Evolutionary conservation across 1,140 invertebrate genomes (phyloP), one percentile per base, ranked within the genome.

Genomic region (Triops cancriformis): DNA sequence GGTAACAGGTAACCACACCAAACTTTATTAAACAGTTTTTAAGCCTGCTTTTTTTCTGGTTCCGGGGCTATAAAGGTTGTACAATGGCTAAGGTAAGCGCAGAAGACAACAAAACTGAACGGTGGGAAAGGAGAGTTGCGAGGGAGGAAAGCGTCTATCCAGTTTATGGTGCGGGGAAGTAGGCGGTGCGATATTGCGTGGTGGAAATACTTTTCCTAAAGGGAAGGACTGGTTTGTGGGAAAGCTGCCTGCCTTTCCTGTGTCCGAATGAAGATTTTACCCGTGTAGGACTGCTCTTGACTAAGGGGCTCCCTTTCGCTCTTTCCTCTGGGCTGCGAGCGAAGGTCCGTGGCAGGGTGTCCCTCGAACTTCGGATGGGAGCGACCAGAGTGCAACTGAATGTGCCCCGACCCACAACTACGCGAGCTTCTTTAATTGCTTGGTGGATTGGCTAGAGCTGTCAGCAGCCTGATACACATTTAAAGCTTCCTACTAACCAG

Each of bases 311-410:
- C 51, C 23, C 23, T 64, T 64, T n/a, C 51, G 51, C 51, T 64
- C 5, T 18, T 64, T 64, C 51, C 51, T 64, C 51, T 64, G 51
- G 51, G 5, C 18, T 64, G 31, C 31, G 10, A 23, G 51, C 3
- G 10, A 64, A 64, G 51, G 51, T 23, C 51, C 51, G 51, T 64
- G 18, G 51, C 51, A 64, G 51, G 51, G 51, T n/a, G 51, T 64
- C 51, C 51, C 51, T 64, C 51, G 51, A 64, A 64, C 51, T 14
- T 64, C 51, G 51, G 51, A 64, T 64, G 51, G 51, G 14, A 64
- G 51, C 51, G 51, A 64, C 51, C 51, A 64, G 51, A 64, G n/a
- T 64, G 51, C 51, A 64, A 64, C 51, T 64, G 51, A 64, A 64
- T n/a, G 51, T 64, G 51, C 51, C 51, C 9, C 10, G 51, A 64